Conservation (phyloP, 1,140 invertebrate species). For the Hetaerina americana region DNA sequence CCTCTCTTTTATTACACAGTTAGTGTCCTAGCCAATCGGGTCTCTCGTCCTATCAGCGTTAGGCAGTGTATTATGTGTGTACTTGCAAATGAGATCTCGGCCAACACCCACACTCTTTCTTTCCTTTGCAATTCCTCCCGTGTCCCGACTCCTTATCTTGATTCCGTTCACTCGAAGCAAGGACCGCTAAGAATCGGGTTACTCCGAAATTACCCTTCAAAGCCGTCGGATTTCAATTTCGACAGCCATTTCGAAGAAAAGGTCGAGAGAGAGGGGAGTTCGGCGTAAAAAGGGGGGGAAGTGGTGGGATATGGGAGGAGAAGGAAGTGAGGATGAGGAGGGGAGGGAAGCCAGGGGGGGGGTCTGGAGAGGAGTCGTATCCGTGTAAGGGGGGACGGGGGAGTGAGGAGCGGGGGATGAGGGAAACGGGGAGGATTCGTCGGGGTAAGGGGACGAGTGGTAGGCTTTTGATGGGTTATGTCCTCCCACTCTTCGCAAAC, state of each 20-base stretch:
- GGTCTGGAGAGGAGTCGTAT: no score
- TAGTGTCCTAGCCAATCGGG: no score
- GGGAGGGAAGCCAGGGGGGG: no score
- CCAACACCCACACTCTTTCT: no score
- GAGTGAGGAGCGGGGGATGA: neutral
- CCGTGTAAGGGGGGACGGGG: no score
- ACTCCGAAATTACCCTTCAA: conserved; percentile 16
- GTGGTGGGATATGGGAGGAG: no score
- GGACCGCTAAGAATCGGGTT: conserved; percentile 13
- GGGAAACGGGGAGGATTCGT: neutral
- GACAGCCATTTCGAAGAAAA: conserved; percentile 10
- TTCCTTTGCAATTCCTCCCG: neutral
- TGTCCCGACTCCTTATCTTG: neutral
- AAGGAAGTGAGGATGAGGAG: no score
- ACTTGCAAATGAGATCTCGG: no score
- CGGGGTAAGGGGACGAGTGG: neutral
- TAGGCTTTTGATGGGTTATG: conserved; percentile 12
- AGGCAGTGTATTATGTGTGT: no score
- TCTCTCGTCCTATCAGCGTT: no score
- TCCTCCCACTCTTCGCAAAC: neutral
- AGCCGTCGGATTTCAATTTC: conserved; percentile 15
- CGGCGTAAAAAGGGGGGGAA: neutral
- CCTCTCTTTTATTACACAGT: no score
- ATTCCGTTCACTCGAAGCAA: neutral
- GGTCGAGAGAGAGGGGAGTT: neutral